A percentile compares a stretch with the other conserved stretches of the same genome.
phyloP scores from a whole-genome alignment of 2,113 vertebrate species.

The Microcebus griseorufus region DNA sequence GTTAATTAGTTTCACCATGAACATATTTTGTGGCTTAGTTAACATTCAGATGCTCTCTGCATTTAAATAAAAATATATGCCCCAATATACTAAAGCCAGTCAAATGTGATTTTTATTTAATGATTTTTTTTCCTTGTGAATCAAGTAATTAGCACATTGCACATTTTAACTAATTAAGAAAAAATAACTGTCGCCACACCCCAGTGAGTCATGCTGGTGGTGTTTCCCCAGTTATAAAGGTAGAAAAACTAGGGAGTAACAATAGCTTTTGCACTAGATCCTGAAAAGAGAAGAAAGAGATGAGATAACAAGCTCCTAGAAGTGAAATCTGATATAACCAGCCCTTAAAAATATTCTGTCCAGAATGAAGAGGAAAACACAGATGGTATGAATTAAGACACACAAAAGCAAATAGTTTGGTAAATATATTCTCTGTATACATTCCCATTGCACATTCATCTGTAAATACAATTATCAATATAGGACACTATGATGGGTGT shows the following conservation, averaged over 20 bases:
- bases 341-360: not conserved
- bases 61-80: conserved; percentile 79
- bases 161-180: conserved; percentile 74
- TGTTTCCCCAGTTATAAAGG: conserved; percentile 34
- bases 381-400: conserved; percentile 39
- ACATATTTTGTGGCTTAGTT: conserved; percentile 79
- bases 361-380: not conserved
- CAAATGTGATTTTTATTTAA: conserved; percentile 78
- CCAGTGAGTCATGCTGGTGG: conserved; percentile 14
- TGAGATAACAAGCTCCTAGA: not conserved
- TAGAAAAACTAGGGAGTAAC: not conserved
- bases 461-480: not conserved
- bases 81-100: conserved; percentile 70
- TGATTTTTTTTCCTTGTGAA: conserved; percentile 62
- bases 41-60: conserved; percentile 76
- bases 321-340: not conserved
- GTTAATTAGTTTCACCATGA: conserved; percentile 80
- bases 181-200: conserved; percentile 53
- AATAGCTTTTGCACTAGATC: not conserved
- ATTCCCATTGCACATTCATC: not conserved
- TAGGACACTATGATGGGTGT: not conserved
- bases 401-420: not conserved
- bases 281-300: not conserved
- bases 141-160: conserved; percentile 69
- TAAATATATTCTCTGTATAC: not conserved